Evolutionary conservation across 2,113 vertebrate genomes (phyloP).

Genomic region (Clarias macrocephalus): DNA sequence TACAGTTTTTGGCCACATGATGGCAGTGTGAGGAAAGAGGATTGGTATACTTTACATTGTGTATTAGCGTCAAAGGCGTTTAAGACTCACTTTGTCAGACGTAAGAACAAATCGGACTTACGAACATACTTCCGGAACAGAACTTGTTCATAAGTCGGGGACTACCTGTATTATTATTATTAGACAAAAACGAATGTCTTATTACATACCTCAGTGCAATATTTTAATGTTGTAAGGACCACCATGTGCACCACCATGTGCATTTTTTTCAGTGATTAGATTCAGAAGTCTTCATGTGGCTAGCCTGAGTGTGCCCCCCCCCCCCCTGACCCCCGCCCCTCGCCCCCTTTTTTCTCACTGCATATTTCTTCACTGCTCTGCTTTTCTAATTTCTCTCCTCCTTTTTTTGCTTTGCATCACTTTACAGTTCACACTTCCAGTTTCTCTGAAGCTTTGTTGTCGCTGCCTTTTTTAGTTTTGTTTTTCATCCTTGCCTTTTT

Average conservation of each 20-base stretch:
- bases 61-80: too few species aligned
- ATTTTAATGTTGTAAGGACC: background rate
- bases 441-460: constrained; percentile 26
- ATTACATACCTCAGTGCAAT: background rate
- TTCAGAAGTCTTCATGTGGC: background rate
- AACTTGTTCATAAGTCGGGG: too few species aligned
- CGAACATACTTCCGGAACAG: too few species aligned
- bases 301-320: background rate
- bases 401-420: constrained; percentile 21
- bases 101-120: too few species aligned
- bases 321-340: too few species aligned
- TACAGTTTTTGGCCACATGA: too few species aligned
- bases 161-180: too few species aligned
- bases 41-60: too few species aligned
- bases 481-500: constrained; percentile 49
- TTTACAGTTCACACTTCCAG: background rate
- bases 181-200: too few species aligned
- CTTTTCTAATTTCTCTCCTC: constrained; percentile 19
- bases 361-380: constrained; percentile 17
- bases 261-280: background rate
- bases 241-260: background rate
- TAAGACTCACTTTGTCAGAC: too few species aligned
- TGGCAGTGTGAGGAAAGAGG: too few species aligned
- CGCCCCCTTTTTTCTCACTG: background rate
- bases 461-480: constrained; percentile 54